phyloP scores from a whole-genome alignment of 1,140 invertebrate genomes.

The Drosophila athabasca region DNA sequence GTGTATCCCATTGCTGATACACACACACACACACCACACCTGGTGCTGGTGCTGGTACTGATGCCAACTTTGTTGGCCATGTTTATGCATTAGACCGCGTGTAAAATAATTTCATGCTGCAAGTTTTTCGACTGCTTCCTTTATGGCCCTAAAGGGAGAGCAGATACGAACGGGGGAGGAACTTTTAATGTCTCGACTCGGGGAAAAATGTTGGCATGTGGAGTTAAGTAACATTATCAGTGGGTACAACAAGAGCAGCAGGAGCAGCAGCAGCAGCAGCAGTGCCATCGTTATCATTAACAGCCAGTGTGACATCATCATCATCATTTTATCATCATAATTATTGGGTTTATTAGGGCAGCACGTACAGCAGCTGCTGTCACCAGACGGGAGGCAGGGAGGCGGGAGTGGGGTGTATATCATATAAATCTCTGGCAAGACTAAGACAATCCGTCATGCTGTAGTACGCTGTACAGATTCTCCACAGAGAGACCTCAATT shows the following conservation, averaged over 20 bases:
- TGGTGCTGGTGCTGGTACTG: slow-evolving; percentile 26
- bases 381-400: slow-evolving; percentile 3
- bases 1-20: slow-evolving; percentile 14
- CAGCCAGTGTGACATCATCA: slow-evolving; percentile 52
- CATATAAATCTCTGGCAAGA: slow-evolving; percentile 45
- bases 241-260: no score
- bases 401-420: slow-evolving; percentile 1
- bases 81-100: slow-evolving; percentile 75
- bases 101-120: slow-evolving; percentile 66
- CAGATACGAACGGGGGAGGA: background rate
- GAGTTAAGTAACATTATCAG: slow-evolving; percentile 76
- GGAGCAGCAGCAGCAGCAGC: slow-evolving; percentile 1
- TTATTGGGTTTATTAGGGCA: slow-evolving; percentile 73
- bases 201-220: slow-evolving; percentile 76
- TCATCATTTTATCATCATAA: slow-evolving; percentile 80
- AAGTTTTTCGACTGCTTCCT: slow-evolving; percentile 53
- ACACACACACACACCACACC: slow-evolving; percentile 62
- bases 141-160: slow-evolving; percentile 72
- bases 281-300: slow-evolving; percentile 55
- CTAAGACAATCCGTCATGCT: slow-evolving; percentile 78
- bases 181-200: slow-evolving; percentile 56
- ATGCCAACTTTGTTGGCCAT: slow-evolving; percentile 59
- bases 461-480: slow-evolving; percentile 62
- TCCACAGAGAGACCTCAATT: slow-evolving; percentile 60
- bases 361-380: slow-evolving; percentile 57